phyloP scores from a whole-genome alignment of 2,888 invertebrate species.

The Marronus borbonicus region DNA sequence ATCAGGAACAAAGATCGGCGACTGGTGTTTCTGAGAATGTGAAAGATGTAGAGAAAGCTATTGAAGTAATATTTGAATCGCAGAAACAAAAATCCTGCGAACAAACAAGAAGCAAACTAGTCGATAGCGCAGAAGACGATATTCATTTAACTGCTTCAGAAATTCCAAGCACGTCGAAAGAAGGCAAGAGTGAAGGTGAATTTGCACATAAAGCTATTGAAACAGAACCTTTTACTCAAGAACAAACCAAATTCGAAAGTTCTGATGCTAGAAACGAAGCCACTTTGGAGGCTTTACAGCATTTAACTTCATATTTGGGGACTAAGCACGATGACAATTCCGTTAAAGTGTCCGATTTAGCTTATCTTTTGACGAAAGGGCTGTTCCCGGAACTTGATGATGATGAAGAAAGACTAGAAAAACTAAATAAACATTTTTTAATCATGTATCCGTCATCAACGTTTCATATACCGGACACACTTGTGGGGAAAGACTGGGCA shows the following conservation, averaged over 20 bases:
- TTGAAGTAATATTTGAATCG: slow-evolving; percentile 47
- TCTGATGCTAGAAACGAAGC: slow-evolving; percentile 3
- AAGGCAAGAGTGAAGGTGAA: neutral
- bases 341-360: slow-evolving; percentile 50
- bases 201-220: neutral
- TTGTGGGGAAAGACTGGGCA: slow-evolving; percentile 55
- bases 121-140: neutral
- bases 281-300: slow-evolving; percentile 34
- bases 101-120: neutral
- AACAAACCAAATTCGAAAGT: neutral
- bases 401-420: slow-evolving; percentile 59
- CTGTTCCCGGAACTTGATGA: slow-evolving; percentile 61
- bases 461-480: slow-evolving; percentile 52
- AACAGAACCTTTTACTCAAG: neutral
- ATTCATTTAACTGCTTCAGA: neutral
- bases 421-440: slow-evolving; percentile 64
- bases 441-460: slow-evolving; percentile 60
- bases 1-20: slow-evolving; percentile 50
- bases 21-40: slow-evolving; percentile 15
- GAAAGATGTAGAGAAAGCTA: slow-evolving; percentile 51
- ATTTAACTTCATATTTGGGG: slow-evolving; percentile 35
- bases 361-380: slow-evolving; percentile 57
- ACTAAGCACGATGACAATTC: slow-evolving; percentile 27
- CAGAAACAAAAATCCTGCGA: neutral
- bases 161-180: slow-evolving; percentile 1